Evolutionary conservation across 2,113 vertebrate genomes (phyloP).

Genomic region (Delphinus delphis): DNA sequence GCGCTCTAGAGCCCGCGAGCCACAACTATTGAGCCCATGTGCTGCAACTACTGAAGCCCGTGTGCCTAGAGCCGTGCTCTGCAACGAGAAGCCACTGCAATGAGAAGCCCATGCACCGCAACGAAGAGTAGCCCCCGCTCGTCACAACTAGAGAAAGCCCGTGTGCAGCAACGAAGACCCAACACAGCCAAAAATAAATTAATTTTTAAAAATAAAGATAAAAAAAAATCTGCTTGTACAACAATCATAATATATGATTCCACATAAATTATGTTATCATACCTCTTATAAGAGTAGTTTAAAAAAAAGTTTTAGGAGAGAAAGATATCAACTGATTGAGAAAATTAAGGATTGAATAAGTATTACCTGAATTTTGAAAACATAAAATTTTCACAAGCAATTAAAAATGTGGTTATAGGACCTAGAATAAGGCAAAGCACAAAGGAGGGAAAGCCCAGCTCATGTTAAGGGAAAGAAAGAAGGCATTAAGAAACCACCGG

Average conservation of each 20-base stretch:
- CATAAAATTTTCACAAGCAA: background rate
- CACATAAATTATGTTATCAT: background rate
- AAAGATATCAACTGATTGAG: background rate
- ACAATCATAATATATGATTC: background rate
- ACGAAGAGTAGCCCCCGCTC: accelerated
- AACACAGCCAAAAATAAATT: no score
- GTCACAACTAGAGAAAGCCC: no score
- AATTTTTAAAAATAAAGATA: no score
- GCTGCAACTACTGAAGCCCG: no score
- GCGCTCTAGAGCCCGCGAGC: accelerated
- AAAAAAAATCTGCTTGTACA: background rate
- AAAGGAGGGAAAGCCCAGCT: background rate
- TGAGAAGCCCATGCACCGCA: accelerated
- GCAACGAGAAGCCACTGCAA: no score
- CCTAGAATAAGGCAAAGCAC: background rate
- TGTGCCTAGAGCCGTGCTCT: no score
- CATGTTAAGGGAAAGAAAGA: background rate
- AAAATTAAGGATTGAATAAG: background rate
- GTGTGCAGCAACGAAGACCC: accelerated
- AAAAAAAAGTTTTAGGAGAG: background rate
- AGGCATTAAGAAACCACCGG: background rate
- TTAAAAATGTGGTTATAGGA: background rate
- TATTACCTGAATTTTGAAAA: background rate
- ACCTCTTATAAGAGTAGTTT: background rate
- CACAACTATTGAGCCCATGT: no score